Base-by-base conservation (phyloP, 2,113 vertebrate species). In the Phalacrocorax carbo region DNA sequence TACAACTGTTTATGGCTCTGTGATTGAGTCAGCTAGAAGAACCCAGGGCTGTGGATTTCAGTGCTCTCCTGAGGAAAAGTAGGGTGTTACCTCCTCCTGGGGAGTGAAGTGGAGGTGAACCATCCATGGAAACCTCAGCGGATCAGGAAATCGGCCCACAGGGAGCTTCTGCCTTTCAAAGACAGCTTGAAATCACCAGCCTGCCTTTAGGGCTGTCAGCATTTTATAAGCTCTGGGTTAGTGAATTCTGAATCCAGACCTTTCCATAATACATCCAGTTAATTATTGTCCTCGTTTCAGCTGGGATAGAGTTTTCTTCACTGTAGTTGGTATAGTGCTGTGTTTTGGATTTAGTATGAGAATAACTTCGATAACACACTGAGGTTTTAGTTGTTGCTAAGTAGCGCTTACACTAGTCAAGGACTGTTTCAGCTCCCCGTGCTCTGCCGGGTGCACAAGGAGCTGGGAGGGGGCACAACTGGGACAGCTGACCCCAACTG, bases 101-200 rank as follows among this genome's bases (percentile, higher is more conserved):
- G 11, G 8, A 25, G 7, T 49, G 48, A 58, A 49, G 44, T 0
- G 0, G 30, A 3, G 10, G 27, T 58, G 73, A 82, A 23, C 15
- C 34, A 40, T n/a, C n/a, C 1, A 0, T 38, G 81, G 65, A 64
- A 12, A 82, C 23, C 34, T 71, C 65, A 54, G 23, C 2, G 19
- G 49, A 79, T 21, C 15, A 57, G 40, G 18, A 78, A 79, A 82
- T 51, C 22, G 68, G 13, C 21, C 40, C 46, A 64, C 8, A 12
- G 70, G 49, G 40, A 82, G 3, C 30, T 87, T 72, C 49, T 72
- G 61, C 52, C 36, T 69, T 23, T 72, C 75, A 85, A 85, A 91
- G 26, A 52, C 4, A 65, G 36, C 32, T 75, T 79, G 30, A 89
- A 82, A 51, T 78, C 44, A 91, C 23, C 3, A 18, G 7, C 36